These are phyloP conservation scores for Temnothorax longispinosus DNA, from an alignment of 1,140 invertebrate genomes.

Conservation along the genomic window DNA sequence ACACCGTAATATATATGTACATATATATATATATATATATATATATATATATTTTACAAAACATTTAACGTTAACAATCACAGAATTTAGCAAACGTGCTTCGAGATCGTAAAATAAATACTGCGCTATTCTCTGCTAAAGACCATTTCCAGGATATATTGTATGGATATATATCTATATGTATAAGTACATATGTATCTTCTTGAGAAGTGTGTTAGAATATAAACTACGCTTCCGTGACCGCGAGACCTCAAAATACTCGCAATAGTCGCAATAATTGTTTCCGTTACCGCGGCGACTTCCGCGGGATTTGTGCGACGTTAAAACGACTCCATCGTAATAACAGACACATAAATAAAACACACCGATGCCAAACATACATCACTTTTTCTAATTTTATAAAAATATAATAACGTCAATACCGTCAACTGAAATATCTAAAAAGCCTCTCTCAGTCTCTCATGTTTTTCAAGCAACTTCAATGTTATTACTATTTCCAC, in stretches of 20 bases:
- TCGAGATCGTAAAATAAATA: background rate
- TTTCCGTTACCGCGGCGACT: background rate
- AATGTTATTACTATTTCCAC: background rate
- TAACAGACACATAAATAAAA: background rate
- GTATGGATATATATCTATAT: background rate
- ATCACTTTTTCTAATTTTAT: background rate
- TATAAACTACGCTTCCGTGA: slow-evolving; percentile 31
- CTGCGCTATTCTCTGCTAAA: background rate
- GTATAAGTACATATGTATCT: background rate
- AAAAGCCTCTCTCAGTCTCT: background rate
- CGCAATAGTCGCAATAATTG: slow-evolving; percentile 45
- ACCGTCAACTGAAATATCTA: background rate
- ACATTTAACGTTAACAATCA: slow-evolving; percentile 13
- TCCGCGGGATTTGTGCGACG: background rate
- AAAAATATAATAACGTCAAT: background rate
- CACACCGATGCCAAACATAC: background rate
- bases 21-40: no score
- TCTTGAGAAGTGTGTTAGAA: background rate
- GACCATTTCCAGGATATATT: background rate
- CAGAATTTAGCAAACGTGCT: background rate
- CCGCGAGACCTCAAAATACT: background rate
- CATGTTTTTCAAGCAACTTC: background rate
- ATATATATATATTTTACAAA: background rate
- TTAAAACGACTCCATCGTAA: slow-evolving; percentile 6
- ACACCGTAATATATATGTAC: no score